Conservation (phyloP, 1,140 invertebrate genomes). For the Augochlora pura region DNA sequence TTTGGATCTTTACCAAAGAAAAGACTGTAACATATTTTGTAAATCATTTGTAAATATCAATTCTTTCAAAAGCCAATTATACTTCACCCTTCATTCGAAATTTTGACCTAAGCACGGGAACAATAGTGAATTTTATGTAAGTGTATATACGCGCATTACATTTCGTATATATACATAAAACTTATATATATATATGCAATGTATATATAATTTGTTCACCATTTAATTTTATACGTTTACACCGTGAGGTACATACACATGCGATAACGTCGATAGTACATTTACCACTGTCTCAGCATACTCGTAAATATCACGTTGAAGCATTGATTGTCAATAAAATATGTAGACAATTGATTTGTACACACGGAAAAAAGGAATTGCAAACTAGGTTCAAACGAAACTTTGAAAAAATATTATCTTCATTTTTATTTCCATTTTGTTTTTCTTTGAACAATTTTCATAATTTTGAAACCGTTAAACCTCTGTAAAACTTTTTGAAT, state of each 20-base stretch:
- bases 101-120: conserved; percentile 15
- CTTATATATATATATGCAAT: too few relatives aligned
- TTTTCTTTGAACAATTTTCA: background rate
- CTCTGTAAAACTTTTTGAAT: background rate
- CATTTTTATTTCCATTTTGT: background rate
- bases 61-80: conserved; percentile 30
- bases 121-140: background rate
- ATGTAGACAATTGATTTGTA: background rate
- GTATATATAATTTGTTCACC: background rate
- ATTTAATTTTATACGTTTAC: background rate
- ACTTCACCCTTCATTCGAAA: conserved; percentile 37
- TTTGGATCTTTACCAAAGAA: conserved; percentile 94
- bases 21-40: conserved; percentile 79
- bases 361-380: background rate
- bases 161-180: background rate
- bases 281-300: background rate
- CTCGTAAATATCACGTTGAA: background rate
- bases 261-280: background rate
- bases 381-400: background rate
- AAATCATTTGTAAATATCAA: conserved; percentile 67
- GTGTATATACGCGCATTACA: too few relatives aligned
- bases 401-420: background rate
- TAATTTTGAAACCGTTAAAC: background rate
- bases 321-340: background rate
- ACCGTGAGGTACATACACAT: too few relatives aligned